Base-by-base conservation (phyloP, 1,140 invertebrate species). In the Sarcophaga peregrina region DNA sequence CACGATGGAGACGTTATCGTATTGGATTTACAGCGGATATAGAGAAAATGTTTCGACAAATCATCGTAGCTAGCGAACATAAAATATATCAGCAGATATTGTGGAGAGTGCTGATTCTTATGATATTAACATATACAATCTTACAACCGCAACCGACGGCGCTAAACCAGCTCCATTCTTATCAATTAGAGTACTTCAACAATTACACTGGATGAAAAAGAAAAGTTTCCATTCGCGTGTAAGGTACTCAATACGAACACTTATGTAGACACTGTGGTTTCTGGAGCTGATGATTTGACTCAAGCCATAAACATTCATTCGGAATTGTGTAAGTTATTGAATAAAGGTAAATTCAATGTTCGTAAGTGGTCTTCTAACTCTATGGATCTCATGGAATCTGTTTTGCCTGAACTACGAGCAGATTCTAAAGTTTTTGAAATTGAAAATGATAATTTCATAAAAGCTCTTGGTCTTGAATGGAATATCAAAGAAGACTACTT, bases 191-290 rank as follows among this genome's bases (percentile, higher is more conserved):
- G 83, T 84, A 7, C 46, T 91, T 8, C 83, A 87, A 45, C 84
- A 90, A 82, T 74, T 91, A 4, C 89, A 0, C 47, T 82, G 0
- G 86, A 88, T 68, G 88, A 89, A 80, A 48, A 82, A 17, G 8
- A 83, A 1, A 20, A 84, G 5, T 89, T 85, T 83, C 88, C 87
- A 8, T 9, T 82, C 8, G 86, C 87, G 0, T 83, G 86, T 5
- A 76, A 84, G 75, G 84, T 88, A 1, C 85, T 90, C 11, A 72
- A 83, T 78, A 83, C 82, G 25, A 87, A 90, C 80, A 85, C 90
- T 37, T 91, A 91, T 82, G 88, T 91, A 0, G 91, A 92, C 84
- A 91, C 92, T 85, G 75, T 91, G 5, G 62, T 90, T 9, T 86
- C 87, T 47, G 91, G 91, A 13, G 84, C 85, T 0, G 47, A 88